These are phyloP conservation scores for Buceros bicornis DNA, from an alignment of 2,797 vertebrate genomes.

Conservation along the genomic window DNA sequence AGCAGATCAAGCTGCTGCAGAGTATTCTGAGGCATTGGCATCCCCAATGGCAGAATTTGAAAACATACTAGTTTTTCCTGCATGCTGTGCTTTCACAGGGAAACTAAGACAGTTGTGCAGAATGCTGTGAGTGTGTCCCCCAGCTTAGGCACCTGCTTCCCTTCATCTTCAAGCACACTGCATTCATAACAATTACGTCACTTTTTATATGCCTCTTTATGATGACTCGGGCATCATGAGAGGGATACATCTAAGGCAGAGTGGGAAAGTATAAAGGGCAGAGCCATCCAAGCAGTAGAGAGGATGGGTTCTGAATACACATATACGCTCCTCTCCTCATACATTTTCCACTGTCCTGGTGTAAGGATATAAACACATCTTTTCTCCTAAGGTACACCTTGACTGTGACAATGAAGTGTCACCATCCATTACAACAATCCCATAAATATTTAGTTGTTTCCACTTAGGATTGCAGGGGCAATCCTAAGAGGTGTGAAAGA, in stretches of 20 bases:
- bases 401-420: not conserved
- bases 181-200: fast-evolving
- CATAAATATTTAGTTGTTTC: not conserved
- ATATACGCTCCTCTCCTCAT: not conserved
- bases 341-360: not conserved
- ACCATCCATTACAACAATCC: not conserved
- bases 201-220: not conserved
- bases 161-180: not conserved
- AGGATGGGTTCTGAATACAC: not conserved
- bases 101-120: not conserved
- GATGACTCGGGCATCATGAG: not conserved
- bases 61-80: not conserved
- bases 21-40: not conserved
- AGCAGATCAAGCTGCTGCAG: not conserved
- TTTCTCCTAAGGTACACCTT: not conserved
- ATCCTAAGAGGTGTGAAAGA: not conserved
- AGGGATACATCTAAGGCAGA: not conserved
- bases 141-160: not conserved
- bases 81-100: not conserved
- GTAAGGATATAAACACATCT: not conserved
- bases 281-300: not conserved
- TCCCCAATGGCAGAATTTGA: not conserved
- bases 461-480: not conserved
- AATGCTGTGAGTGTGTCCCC: not conserved
- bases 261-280: not conserved